phyloP scores from a whole-genome alignment of 2,797 vertebrate species.

The Erethizon dorsatum region DNA sequence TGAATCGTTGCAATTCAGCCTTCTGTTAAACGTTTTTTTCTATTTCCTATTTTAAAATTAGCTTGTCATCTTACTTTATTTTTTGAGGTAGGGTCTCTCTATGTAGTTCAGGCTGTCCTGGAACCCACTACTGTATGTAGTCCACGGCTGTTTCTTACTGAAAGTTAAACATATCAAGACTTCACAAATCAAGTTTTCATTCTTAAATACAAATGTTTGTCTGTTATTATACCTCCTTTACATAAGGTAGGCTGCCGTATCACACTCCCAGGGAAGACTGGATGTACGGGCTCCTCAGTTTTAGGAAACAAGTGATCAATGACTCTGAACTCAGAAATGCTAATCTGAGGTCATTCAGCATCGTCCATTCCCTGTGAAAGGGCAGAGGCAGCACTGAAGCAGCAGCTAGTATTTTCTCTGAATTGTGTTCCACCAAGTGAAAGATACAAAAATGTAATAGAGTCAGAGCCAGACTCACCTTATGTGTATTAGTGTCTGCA shows the following conservation, averaged over 20 bases:
- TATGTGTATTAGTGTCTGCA: neutral
- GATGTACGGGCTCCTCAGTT: neutral
- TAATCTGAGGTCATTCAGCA: neutral
- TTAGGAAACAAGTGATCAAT: constrained; percentile 20
- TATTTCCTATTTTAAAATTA: constrained; percentile 42
- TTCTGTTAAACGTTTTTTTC: constrained; percentile 49
- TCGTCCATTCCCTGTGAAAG: constrained; percentile 15
- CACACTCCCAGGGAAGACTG: neutral
- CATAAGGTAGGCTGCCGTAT: neutral
- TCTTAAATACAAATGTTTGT: neutral
- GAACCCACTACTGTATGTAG: neutral
- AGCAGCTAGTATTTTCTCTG: neutral
- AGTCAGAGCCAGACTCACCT: neutral
- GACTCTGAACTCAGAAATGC: neutral
- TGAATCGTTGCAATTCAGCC: constrained; percentile 1
- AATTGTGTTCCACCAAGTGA: neutral
- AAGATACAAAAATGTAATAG: neutral
- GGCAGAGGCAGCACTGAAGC: neutral
- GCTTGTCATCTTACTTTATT: neutral
- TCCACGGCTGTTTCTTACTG: neutral
- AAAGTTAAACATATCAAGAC: constrained; percentile 43
- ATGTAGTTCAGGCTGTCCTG: neutral
- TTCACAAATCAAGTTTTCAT: constrained; percentile 48
- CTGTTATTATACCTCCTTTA: neutral
- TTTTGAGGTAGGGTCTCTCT: neutral